Base-by-base conservation (phyloP, 1,140 invertebrate genomes). In the Aculops lycopersici region DNA sequence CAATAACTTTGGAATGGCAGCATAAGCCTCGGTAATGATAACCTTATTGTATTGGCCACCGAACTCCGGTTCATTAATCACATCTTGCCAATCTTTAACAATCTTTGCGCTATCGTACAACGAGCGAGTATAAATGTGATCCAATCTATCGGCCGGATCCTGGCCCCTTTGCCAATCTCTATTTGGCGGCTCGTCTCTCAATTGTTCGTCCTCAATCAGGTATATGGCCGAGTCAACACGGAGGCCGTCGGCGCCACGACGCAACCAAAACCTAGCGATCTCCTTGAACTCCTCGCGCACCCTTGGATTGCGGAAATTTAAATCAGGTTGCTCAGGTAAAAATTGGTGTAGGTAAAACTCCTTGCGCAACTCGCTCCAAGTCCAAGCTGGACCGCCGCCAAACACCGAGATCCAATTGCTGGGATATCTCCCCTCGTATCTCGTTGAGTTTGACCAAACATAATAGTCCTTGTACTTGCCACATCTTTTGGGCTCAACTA, bases 291-390 rank as follows among this genome's bases (percentile, higher is more conserved):
- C 51, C 17, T 47, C 41, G n/a, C 40, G 40, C 8, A 62, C 57
- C 37, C 40, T 40, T 14, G 53, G 50, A 49, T 72, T 70, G 39
- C 60, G 55, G 49, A 68, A 68, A 52, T 73, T 72, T 1, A 76
- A 52, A 48, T 71, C 67, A 13, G 71, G 70, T 43, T 64, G 59
- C 3, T 57, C 57, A 12, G 56, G 50, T 0, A 61, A 57, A 47
- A 72, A 73, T 46, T 62, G 64, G 50, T 62, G 68, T 46, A 65
- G 55, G 57, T 69, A 71, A 53, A 59, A 70, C 52, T 70, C 57
- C 41, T 61, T 48, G 40, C 65, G 53, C 21, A 51, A 38, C 39
- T 51, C 41, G 45, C 63, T 62, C 50, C 56, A 69, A 41, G 55
- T 56, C 72, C 72, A 76, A 8, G 68, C 69, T 1, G 62, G 61